Evolutionary conservation across 1,140 invertebrate species (phyloP).

Genomic region (Calephelis nemesis): DNA sequence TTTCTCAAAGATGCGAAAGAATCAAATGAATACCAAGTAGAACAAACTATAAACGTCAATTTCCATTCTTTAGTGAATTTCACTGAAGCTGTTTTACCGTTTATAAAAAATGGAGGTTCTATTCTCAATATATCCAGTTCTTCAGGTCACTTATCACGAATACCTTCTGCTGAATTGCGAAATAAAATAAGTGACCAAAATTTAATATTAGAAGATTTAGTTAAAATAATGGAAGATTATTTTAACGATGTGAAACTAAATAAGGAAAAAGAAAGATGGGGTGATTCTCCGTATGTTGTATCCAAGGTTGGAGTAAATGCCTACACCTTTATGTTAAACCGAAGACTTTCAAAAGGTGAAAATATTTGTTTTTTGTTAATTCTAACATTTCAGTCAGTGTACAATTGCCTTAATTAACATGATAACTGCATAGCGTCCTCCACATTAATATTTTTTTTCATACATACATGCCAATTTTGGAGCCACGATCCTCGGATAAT

Average conservation of each 20-base stretch:
- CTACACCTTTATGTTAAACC: slow-evolving; percentile 62
- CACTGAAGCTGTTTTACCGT: slow-evolving; percentile 84
- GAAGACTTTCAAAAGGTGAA: slow-evolving; percentile 47
- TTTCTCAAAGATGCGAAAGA: slow-evolving; percentile 83
- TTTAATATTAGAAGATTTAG: slow-evolving; percentile 80
- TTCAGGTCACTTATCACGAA: slow-evolving; percentile 81
- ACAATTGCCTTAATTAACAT: neutral
- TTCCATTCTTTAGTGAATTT: slow-evolving; percentile 83
- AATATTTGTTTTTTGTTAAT: slow-evolving; percentile 62
- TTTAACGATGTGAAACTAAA: slow-evolving; percentile 70
- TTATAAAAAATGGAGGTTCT: slow-evolving; percentile 82
- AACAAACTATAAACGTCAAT: slow-evolving; percentile 84
- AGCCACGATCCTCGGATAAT: too few relatives aligned
- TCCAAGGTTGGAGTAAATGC: slow-evolving; percentile 86
- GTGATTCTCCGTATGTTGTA: slow-evolving; percentile 78
- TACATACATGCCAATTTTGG: too few relatives aligned
- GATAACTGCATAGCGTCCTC: too few relatives aligned
- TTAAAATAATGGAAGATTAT: slow-evolving; percentile 82
- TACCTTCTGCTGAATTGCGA: slow-evolving; percentile 79
- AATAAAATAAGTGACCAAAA: slow-evolving; percentile 73
- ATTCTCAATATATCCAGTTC: slow-evolving; percentile 89
- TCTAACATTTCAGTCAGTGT: too few relatives aligned
- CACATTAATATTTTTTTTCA: too few relatives aligned
- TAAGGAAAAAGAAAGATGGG: slow-evolving; percentile 71
- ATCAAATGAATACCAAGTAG: slow-evolving; percentile 84